These are phyloP conservation scores for Boulengeromyrus knoepffleri DNA, from an alignment of 2,113 vertebrate genomes.

Conservation along the genomic window DNA sequence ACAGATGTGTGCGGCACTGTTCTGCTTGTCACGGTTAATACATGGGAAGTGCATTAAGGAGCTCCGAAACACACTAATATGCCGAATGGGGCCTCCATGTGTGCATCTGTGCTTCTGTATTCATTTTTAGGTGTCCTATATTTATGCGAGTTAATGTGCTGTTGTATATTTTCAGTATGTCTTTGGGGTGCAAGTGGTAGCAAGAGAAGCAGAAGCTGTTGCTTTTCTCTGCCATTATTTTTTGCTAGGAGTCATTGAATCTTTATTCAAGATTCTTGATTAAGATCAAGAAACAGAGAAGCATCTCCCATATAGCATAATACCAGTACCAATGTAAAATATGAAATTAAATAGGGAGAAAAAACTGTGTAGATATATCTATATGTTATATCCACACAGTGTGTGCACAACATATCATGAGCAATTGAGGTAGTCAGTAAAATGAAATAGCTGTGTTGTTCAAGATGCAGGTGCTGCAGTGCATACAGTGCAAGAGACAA, in stretches of 20 bases:
- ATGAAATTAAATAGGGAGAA: background rate
- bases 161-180: background rate
- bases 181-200: background rate
- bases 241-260: background rate
- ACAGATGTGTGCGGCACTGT: constrained; percentile 31
- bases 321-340: background rate
- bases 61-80: background rate
- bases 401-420: background rate
- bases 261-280: background rate
- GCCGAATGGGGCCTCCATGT: background rate
- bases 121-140: background rate
- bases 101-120: background rate
- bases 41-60: background rate
- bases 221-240: background rate
- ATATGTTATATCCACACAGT: background rate
- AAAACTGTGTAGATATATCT: background rate
- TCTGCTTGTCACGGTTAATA: background rate
- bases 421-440: background rate
- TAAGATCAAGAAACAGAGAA: background rate
- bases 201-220: background rate
- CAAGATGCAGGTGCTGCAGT: background rate
- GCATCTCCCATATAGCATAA: background rate
- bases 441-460: background rate
- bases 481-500: background rate
- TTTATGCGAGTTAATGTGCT: background rate